These are phyloP conservation scores for Fragum whitleyi DNA, from an alignment of 2,888 invertebrate species.

Conservation along the genomic window DNA sequence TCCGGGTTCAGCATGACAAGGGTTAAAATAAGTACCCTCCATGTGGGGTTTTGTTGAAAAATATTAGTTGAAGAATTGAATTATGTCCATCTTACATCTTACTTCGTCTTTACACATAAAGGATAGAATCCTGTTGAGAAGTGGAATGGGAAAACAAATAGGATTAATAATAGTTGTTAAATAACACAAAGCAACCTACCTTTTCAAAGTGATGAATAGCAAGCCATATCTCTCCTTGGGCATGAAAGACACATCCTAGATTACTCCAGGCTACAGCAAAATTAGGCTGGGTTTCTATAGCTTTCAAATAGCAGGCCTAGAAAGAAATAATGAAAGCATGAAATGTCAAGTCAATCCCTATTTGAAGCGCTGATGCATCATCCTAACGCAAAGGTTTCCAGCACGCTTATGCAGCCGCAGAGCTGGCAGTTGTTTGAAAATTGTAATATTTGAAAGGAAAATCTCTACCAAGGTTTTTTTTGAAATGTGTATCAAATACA, in stretches of 20 bases:
- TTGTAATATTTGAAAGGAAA: slow-evolving; percentile 22
- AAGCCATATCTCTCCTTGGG: slow-evolving; percentile 99
- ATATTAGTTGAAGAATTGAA: too few relatives aligned
- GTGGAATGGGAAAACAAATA: too few relatives aligned
- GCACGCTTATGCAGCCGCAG: slow-evolving; percentile 10
- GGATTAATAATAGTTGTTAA: too few relatives aligned
- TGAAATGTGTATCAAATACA: too few relatives aligned
- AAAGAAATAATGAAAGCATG: slow-evolving; percentile 53
- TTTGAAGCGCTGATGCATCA: slow-evolving; percentile 22
- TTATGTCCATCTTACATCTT: too few relatives aligned
- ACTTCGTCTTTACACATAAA: too few relatives aligned
- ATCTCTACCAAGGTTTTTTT: background rate
- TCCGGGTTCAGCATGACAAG: too few relatives aligned
- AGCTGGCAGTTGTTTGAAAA: slow-evolving; percentile 18
- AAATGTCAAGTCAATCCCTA: background rate
- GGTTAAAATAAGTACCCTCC: too few relatives aligned
- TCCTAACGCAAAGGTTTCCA: slow-evolving; percentile 11
- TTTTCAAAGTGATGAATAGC: slow-evolving; percentile 99
- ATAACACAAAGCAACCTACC: too few relatives aligned
- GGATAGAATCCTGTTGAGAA: too few relatives aligned
- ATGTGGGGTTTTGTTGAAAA: too few relatives aligned
- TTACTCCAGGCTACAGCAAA: slow-evolving; percentile 99
- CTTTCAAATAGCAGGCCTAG: slow-evolving; percentile 99
- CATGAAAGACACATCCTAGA: slow-evolving; percentile 99
- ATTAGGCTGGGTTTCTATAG: slow-evolving; percentile 99